phyloP scores from a whole-genome alignment of 2,888 invertebrate species.

The Andrena dorsata region DNA sequence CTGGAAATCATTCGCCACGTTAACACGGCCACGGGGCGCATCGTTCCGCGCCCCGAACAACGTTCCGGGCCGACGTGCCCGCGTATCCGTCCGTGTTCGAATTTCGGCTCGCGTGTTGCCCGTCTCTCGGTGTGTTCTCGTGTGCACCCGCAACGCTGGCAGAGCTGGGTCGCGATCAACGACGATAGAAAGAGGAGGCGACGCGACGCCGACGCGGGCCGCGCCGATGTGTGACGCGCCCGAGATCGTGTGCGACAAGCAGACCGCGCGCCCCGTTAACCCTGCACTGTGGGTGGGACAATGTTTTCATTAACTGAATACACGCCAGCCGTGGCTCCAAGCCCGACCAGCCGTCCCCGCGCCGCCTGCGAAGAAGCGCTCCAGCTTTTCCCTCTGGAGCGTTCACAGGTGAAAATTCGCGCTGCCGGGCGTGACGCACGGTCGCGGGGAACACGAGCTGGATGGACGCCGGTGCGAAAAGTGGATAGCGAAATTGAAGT shows the following conservation, averaged over 20 bases:
- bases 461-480: background rate
- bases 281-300: conserved; percentile 73
- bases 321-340: conserved; percentile 72
- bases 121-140: conserved; percentile 28
- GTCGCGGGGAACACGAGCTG: background rate
- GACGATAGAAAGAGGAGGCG: conserved; percentile 43
- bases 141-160: conserved; percentile 16
- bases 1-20: conserved; percentile 65
- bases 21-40: conserved; percentile 44
- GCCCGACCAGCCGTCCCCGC: conserved; percentile 18
- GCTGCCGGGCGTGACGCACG: background rate
- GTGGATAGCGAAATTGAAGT: background rate
- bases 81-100: conserved; percentile 55
- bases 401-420: conserved; percentile 6
- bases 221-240: conserved; percentile 62
- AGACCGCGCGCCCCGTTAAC: conserved; percentile 65
- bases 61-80: conserved; percentile 32
- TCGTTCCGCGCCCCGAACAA: conserved; percentile 37
- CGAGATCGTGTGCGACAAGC: conserved; percentile 75
- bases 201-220: conserved; percentile 5
- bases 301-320: conserved; percentile 83
- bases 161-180: conserved; percentile 35
- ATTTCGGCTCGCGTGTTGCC: conserved; percentile 44
- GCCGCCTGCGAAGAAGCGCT: conserved; percentile 25
- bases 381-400: conserved; percentile 9